Evolutionary conservation across 1,140 invertebrate genomes (phyloP).

Genomic region (Cardiocondyla obscurior): DNA sequence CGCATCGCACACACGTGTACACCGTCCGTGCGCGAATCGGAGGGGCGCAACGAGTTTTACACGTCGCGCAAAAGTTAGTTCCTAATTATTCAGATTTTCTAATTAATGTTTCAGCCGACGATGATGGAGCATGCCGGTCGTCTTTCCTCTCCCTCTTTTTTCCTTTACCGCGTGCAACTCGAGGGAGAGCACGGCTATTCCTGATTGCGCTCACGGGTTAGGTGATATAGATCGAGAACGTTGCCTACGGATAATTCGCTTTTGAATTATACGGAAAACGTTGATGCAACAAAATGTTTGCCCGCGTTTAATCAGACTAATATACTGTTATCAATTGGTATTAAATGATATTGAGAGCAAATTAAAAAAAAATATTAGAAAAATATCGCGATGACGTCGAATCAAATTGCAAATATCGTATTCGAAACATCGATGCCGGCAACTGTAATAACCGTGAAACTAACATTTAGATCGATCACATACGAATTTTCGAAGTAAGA

Average conservation of each 20-base stretch:
- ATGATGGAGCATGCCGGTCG: constrained; percentile 77
- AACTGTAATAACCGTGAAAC: not conserved
- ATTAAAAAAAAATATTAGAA: not conserved
- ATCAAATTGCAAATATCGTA: not conserved
- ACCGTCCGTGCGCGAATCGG: constrained; percentile 4
- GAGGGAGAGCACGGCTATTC: constrained; percentile 12
- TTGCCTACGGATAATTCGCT: constrained; percentile 25
- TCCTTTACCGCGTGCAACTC: constrained; percentile 65
- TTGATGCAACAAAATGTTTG: constrained; percentile 15
- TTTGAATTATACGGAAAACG: not conserved
- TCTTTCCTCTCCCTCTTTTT: constrained; percentile 76
- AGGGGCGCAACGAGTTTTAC: constrained; percentile 64
- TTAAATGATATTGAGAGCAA: not conserved
- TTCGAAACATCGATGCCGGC: constrained; percentile 26
- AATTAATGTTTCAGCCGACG: constrained; percentile 81
- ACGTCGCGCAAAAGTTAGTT: constrained; percentile 80
- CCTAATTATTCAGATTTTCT: constrained; percentile 84
- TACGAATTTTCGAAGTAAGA: not conserved
- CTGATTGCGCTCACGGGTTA: constrained; percentile 53
- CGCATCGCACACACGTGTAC: constrained; percentile 24
- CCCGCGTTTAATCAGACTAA: constrained; percentile 7
- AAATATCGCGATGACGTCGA: not conserved
- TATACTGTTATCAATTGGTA: not conserved
- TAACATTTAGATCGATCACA: not conserved
- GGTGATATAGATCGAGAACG: constrained; percentile 40